phyloP scores from a whole-genome alignment of 2,888 invertebrate species.

The Lithophane ornitopus region DNA sequence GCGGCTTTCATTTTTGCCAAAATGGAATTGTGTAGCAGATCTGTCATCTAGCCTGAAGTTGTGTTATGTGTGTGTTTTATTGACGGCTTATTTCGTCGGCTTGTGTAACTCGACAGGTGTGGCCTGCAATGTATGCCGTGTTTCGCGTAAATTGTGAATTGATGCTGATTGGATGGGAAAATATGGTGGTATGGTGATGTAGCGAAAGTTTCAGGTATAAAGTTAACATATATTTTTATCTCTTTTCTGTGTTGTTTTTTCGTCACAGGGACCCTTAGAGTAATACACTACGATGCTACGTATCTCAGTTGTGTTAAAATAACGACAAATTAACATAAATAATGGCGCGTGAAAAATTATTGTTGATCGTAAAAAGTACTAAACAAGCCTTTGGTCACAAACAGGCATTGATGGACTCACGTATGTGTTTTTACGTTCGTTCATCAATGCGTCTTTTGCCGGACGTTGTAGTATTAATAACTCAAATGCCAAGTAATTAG shows the following conservation, averaged over 20 bases:
- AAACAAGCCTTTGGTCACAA: neutral
- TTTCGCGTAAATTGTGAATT: slow-evolving; percentile 10
- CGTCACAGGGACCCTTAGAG: neutral
- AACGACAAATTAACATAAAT: neutral
- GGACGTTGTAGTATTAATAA: neutral
- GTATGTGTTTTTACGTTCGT: neutral
- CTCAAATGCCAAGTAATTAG: neutral
- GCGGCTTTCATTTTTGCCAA: slow-evolving; percentile 59
- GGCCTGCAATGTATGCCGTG: slow-evolving; percentile 30
- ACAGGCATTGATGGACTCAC: neutral
- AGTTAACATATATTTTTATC: neutral
- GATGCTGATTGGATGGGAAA: slow-evolving; percentile 10
- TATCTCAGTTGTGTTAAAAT: neutral
- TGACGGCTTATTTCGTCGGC: slow-evolving; percentile 40
- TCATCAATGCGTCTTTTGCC: neutral
- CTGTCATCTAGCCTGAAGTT: slow-evolving; percentile 51
- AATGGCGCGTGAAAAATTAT: neutral
- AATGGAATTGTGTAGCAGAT: slow-evolving; percentile 62
- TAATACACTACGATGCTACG: neutral
- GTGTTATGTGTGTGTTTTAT: slow-evolving; percentile 45
- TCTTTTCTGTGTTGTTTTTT: neutral
- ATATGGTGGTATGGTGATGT: neutral
- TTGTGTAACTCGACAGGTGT: slow-evolving; percentile 23
- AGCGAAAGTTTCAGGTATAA: neutral
- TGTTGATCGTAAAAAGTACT: neutral